A percentile compares a stretch with the other conserved stretches of the same genome.
These are phyloP conservation scores for Microtus richardsoni DNA, from an alignment of 2,113 vertebrate species.

Conservation along the genomic window DNA sequence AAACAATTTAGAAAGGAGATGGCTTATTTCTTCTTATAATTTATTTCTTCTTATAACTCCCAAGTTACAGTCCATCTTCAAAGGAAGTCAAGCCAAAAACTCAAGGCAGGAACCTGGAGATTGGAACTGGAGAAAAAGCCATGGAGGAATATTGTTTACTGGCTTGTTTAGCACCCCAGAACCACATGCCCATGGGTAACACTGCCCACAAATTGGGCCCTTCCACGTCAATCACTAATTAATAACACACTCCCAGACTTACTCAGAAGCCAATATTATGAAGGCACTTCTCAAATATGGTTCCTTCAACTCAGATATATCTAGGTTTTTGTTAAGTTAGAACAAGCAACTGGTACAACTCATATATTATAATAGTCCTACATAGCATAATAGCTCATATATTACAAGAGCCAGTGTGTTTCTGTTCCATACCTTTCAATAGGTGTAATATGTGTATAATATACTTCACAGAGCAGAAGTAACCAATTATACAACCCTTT, in stretches of 20 bases:
- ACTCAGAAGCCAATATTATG: not conserved
- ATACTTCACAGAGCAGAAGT: not conserved
- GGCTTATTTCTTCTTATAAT: not conserved
- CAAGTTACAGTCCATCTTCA: not conserved
- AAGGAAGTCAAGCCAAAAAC: not conserved
- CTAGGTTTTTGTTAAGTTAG: not conserved
- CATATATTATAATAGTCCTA: not conserved
- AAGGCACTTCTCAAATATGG: not conserved
- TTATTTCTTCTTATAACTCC: not conserved
- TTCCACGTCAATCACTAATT: not conserved
- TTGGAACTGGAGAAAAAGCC: too few relatives aligned
- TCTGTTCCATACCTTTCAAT: not conserved
- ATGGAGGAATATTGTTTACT: not conserved
- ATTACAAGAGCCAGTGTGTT: not conserved
- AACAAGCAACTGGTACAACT: not conserved
- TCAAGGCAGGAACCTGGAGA: not conserved
- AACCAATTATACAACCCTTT: not conserved
- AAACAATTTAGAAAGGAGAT: not conserved
- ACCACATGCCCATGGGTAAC: not conserved
- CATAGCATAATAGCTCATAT: not conserved
- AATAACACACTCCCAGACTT: not conserved
- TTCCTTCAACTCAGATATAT: not conserved
- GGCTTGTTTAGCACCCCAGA: not conserved
- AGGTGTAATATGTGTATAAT: not conserved
- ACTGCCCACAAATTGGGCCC: not conserved